phyloP scores from a whole-genome alignment of 2,113 vertebrate species.

The Rhinoptilus africanus region DNA sequence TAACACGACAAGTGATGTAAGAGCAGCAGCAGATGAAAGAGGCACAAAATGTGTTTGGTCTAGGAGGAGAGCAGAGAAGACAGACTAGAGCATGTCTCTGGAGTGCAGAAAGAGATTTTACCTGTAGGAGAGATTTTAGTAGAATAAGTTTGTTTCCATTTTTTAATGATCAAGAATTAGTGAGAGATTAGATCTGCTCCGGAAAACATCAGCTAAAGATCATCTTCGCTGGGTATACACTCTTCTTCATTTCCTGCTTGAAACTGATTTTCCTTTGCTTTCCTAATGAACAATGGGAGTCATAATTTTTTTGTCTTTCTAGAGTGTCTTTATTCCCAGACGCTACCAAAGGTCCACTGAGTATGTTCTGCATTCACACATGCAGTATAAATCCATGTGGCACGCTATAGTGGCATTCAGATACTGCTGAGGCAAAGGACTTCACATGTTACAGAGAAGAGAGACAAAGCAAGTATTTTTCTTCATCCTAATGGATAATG shows the following conservation, averaged over 20 bases:
- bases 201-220: background rate
- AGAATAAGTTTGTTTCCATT: background rate
- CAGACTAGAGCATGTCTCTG: background rate
- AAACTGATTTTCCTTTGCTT: background rate
- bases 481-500: background rate
- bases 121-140: background rate
- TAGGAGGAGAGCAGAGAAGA: background rate
- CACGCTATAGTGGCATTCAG: background rate
- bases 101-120: background rate
- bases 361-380: background rate
- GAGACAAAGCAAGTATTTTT: background rate
- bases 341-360: background rate
- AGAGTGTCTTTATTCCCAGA: background rate
- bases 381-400: background rate
- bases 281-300: background rate
- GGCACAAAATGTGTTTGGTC: accelerated
- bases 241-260: background rate
- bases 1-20: background rate
- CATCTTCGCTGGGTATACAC: background rate
- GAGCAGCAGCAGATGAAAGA: background rate
- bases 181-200: background rate
- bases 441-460: background rate
- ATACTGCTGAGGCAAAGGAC: background rate
- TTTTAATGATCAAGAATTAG: background rate
- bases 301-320: background rate